phyloP scores from a whole-genome alignment of 2,113 vertebrate genomes.

The Cyphomyrus discorhynchus region DNA sequence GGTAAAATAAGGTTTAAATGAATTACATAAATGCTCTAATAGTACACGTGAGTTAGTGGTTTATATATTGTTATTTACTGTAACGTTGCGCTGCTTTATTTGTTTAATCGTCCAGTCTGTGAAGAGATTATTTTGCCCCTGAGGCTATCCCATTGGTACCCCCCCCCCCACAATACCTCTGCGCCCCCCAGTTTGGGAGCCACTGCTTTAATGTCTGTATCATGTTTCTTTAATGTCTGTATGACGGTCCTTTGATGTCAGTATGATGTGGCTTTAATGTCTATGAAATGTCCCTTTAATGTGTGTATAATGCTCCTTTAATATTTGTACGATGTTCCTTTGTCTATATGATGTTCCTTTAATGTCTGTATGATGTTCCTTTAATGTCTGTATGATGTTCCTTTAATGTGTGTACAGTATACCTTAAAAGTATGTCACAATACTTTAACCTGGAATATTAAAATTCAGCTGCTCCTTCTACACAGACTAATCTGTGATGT shows the following conservation, averaged over 20 bases:
- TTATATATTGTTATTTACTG: too few species aligned
- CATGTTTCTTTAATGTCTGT: neutral
- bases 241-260: neutral
- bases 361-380: neutral
- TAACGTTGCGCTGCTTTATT: too few species aligned
- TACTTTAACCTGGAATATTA: neutral
- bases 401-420: neutral
- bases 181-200: too few species aligned
- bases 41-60: too few species aligned
- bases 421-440: neutral
- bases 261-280: too few species aligned
- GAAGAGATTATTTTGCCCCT: too few species aligned
- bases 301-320: neutral
- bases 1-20: too few species aligned
- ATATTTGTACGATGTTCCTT: neutral
- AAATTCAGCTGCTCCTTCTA: neutral
- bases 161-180: too few species aligned
- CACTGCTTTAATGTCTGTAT: neutral
- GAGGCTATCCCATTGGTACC: too few species aligned
- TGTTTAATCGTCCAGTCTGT: too few species aligned
- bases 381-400: neutral
- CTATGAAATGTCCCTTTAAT: neutral
- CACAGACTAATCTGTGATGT: neutral
- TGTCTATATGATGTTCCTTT: neutral
- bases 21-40: too few species aligned